A percentile compares a stretch with the other conserved stretches of the same genome.
Evolutionary conservation across 2,797 vertebrate species (phyloP).

Genomic region (Dicrostonyx torquatus): DNA sequence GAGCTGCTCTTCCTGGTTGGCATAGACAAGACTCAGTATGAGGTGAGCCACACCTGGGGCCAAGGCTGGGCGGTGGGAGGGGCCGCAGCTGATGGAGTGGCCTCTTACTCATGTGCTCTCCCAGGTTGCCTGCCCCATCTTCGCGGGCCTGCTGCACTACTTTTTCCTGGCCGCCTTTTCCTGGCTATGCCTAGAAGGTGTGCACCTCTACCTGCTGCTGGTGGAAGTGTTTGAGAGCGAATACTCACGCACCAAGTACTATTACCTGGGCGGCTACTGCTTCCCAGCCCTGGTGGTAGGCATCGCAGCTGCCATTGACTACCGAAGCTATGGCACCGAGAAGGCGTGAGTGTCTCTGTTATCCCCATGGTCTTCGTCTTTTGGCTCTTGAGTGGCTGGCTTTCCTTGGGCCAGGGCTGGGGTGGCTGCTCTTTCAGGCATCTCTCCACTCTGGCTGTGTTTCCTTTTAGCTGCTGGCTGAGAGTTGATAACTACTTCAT

Average conservation of each 20-base stretch:
- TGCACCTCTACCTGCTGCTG: conserved; percentile 97
- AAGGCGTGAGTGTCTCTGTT: conserved; percentile 92
- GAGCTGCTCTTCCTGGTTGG: conserved; percentile 97
- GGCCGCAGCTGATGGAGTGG: rapidly evolving
- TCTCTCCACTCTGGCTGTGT: neutral
- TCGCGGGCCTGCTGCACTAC: conserved; percentile 95
- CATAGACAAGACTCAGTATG: conserved; percentile 96
- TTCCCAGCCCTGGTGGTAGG: conserved; percentile 96
- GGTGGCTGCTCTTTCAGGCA: neutral
- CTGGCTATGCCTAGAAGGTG: conserved; percentile 97
- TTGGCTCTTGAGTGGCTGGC: neutral
- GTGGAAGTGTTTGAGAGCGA: conserved; percentile 97
- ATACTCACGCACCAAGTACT: conserved; percentile 95
- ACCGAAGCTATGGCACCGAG: conserved; percentile 97
- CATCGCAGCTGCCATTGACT: conserved; percentile 95
- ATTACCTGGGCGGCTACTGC: conserved; percentile 96
- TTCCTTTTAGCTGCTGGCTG: conserved; percentile 92
- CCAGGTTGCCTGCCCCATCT: conserved; percentile 95
- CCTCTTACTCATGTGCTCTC: neutral
- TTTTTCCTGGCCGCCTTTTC: conserved; percentile 98
- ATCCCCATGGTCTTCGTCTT: rapidly evolving
- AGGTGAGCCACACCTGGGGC: conserved; percentile 85
- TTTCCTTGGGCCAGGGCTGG: neutral
- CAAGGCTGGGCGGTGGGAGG: neutral
- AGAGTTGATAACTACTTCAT: conserved; percentile 97